Base-by-base conservation (phyloP, 30 jellyfish, hydroid and myxozoan genomes). In the Aurelia coerulea region DNA sequence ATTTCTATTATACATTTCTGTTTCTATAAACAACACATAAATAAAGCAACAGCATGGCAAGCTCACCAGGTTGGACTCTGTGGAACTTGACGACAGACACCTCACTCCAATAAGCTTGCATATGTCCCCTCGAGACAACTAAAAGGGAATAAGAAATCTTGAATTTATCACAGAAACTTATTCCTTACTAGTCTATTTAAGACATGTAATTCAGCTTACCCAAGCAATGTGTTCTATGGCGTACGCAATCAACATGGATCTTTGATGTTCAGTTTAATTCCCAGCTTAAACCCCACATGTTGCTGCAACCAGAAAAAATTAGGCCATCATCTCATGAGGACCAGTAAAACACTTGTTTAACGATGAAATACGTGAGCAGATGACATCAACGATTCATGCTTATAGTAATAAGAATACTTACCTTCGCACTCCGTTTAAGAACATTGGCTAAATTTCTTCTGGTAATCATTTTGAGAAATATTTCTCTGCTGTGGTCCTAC, bases 61-160 rank as follows among this genome's bases (percentile, higher is more conserved):
- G n/a, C 87, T 72, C 64, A 84, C 93, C 39, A 84, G 81, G 77
- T 84, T 84, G 17, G 93, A 72, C 29, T 84, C 87, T 0, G 82
- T 80, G 18, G 90, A 49, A 10, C 80, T 34, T 23, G 93, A 71
- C 8, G 93, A 84, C 23, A 71, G 87, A 50, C 93, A 72, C 17
- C 88, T 29, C 64, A 73, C 83, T 31, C 93, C 93, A 53, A 74
- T 50, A 0, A 73, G 49, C 73, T 63, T 84, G 74, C 72, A 75
- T 16, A 84, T 14, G 84, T 84, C 93, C 59, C 77, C 76, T 77
- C 73, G 74, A 56, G 93, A 72, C 67, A 84, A 39, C 93, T 84
- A 42, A 2, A 84, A 74, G 32, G 19, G 74, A 41, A 73, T 12
- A 41, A 42, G 68, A n/a, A 75, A 73, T 5, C 39, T 37, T 69